Conservation (phyloP, 2,797 vertebrate genomes). For the Leuciscus waleckii region DNA sequence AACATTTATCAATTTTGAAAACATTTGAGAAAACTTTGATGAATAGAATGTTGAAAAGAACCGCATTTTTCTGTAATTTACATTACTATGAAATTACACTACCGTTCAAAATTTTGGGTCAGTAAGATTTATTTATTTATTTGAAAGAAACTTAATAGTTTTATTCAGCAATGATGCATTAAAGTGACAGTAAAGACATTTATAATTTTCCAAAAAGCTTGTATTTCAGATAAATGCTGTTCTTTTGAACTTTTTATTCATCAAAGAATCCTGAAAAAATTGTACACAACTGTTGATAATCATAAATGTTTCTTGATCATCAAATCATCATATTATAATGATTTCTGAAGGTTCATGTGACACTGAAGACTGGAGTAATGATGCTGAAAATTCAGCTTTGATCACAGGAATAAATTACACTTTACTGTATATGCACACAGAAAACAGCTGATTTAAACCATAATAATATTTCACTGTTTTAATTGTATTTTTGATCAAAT, state of each 20-base stretch:
- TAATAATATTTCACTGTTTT: no score
- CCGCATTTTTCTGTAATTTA: no score
- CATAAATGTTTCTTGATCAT: no score
- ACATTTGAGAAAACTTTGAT: neutral
- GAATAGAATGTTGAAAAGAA: neutral
- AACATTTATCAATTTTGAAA: no score
- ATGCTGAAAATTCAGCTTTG: neutral
- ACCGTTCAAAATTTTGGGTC: neutral
- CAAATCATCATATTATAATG: no score
- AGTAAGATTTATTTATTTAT: neutral
- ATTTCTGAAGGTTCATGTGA: neutral
- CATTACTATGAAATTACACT: neutral
- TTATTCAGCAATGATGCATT: neutral
- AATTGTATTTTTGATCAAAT: no score
- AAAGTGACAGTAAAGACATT: neutral
- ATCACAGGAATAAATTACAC: neutral
- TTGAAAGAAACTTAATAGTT: neutral
- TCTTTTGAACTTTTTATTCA: no score
- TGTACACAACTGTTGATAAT: no score
- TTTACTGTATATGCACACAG: neutral
- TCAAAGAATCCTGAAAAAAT: no score
- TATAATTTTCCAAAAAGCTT: neutral
- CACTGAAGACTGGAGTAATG: neutral
- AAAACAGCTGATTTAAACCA: rapidly evolving
- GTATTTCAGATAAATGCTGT: neutral